Conservation (phyloP, 2,797 vertebrate species). For the Pampus argenteus region DNA sequence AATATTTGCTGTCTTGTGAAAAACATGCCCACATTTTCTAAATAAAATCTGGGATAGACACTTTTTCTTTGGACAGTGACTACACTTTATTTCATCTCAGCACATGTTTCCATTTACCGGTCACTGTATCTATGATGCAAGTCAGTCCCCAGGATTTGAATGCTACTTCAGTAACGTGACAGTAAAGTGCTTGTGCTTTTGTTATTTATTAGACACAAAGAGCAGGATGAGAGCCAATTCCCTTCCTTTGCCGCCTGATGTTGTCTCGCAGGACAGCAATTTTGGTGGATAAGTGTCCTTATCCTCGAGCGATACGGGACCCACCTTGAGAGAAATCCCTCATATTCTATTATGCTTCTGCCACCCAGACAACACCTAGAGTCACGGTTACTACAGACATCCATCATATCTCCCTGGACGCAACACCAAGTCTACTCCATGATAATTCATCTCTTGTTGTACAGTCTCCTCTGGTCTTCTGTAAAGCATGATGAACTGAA, state of each 20-base stretch:
- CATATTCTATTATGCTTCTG: conserved; percentile 57
- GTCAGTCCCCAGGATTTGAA: conserved; percentile 26
- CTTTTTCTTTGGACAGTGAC: neutral
- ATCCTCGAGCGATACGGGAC: conserved; percentile 59
- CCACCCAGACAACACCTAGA: conserved; percentile 43
- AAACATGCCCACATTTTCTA: too few species aligned
- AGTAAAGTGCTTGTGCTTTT: conserved; percentile 50
- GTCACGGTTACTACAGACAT: conserved; percentile 53
- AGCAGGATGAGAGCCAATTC: conserved; percentile 64
- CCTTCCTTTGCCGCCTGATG: conserved; percentile 42
- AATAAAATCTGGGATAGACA: too few species aligned
- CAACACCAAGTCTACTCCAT: conserved; percentile 49
- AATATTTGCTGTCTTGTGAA: neutral
- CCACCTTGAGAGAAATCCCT: conserved; percentile 67
- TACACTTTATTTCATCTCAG: neutral
- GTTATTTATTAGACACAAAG: conserved; percentile 74
- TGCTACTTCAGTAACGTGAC: conserved; percentile 56
- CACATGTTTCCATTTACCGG: conserved; percentile 21
- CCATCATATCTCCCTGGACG: conserved; percentile 65
- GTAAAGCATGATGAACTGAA: conserved; percentile 36
- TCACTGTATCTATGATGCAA: conserved; percentile 12
- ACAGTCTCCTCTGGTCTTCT: conserved; percentile 54
- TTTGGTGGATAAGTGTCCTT: conserved; percentile 68
- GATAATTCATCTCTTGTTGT: conserved; percentile 58
- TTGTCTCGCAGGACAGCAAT: conserved; percentile 63